A percentile compares a stretch with the other conserved stretches of the same genome.
Evolutionary conservation across 2,888 invertebrate genomes (phyloP).

Genomic region (Elegia similella): DNA sequence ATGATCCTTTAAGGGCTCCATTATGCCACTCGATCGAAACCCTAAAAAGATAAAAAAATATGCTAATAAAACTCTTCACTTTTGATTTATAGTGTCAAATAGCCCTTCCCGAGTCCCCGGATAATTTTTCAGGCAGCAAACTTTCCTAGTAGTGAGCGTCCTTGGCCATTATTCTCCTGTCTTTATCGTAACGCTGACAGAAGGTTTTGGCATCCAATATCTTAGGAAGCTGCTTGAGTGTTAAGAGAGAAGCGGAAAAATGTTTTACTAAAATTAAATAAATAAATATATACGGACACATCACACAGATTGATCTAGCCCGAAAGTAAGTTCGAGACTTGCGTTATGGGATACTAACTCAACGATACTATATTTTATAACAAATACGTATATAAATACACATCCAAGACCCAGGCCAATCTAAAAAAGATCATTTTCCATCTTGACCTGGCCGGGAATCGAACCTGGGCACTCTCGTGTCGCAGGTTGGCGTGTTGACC

Average conservation of each 20-base stretch:
- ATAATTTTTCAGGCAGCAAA: slow-evolving; percentile 42
- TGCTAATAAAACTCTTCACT: slow-evolving; percentile 4
- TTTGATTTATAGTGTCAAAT: not conserved
- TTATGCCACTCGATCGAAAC: slow-evolving; percentile 63
- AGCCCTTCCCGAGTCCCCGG: not conserved
- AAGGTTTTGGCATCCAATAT: slow-evolving; percentile 69
- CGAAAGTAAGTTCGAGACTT: too few relatives aligned
- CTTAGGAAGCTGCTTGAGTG: slow-evolving; percentile 35
- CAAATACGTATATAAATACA: too few relatives aligned
- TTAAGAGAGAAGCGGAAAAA: slow-evolving; percentile 22
- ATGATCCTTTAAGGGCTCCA: too few relatives aligned
- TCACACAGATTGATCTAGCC: too few relatives aligned
- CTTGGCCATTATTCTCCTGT: slow-evolving; percentile 56
- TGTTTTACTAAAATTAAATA: not conserved
- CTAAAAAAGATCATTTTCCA: too few relatives aligned
- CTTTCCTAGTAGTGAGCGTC: slow-evolving; percentile 25
- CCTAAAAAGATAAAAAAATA: not conserved
- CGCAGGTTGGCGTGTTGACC: too few relatives aligned
- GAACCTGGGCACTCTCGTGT: too few relatives aligned
- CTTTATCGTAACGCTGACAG: slow-evolving; percentile 66
- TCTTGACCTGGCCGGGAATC: too few relatives aligned
- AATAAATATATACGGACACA: too few relatives aligned
- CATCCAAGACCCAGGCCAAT: too few relatives aligned
- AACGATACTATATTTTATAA: too few relatives aligned
- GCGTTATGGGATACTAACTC: too few relatives aligned